Percentiles rank a stretch among this genome's conserved stretches.
Conservation (phyloP, 37 sponge, comb jelly and placozoan species). For the Corticium candelabrum region DNA sequence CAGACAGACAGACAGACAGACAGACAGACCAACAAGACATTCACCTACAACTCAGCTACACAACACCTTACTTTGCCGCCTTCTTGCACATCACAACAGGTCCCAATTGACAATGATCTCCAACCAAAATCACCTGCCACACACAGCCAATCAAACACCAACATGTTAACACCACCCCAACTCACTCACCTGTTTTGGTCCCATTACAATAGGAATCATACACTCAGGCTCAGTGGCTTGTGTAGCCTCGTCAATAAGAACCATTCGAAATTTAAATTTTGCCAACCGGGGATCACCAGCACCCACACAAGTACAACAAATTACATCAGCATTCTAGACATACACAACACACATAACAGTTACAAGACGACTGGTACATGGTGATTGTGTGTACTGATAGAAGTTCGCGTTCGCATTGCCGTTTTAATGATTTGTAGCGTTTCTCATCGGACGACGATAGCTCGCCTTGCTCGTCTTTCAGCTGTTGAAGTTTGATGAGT, state of each 20-base stretch:
- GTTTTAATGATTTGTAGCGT: conserved; percentile 65
- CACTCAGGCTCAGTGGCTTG: conserved; percentile 97
- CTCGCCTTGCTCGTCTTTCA: conserved; percentile 89
- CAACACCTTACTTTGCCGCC: conserved; percentile 69
- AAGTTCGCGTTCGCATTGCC: conserved; percentile 75
- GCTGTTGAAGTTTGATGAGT: conserved; percentile 80
- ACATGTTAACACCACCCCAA: no score
- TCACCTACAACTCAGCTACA: no score
- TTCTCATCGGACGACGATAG: conserved; percentile 87
- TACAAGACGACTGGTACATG: not conserved
- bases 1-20: no score
- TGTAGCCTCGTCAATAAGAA: conserved; percentile 95
- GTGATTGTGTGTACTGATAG: conserved; percentile 40
- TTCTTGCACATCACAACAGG: conserved; percentile 99
- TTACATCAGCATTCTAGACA: conserved; percentile 93
- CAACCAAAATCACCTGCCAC: conserved; percentile 68
- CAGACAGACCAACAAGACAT: no score
- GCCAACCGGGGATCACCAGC: conserved; percentile 87
- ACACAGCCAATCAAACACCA: no score
- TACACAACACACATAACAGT: not conserved
- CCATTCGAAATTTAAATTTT: conserved; percentile 76
- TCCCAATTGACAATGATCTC: conserved; percentile 97
- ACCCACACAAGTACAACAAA: conserved; percentile 95
- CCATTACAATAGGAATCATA: conserved; percentile 95
- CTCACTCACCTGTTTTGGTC: conserved; percentile 74